Conservation (phyloP, 2,113 vertebrate species). For the Brevimyrus niger region DNA sequence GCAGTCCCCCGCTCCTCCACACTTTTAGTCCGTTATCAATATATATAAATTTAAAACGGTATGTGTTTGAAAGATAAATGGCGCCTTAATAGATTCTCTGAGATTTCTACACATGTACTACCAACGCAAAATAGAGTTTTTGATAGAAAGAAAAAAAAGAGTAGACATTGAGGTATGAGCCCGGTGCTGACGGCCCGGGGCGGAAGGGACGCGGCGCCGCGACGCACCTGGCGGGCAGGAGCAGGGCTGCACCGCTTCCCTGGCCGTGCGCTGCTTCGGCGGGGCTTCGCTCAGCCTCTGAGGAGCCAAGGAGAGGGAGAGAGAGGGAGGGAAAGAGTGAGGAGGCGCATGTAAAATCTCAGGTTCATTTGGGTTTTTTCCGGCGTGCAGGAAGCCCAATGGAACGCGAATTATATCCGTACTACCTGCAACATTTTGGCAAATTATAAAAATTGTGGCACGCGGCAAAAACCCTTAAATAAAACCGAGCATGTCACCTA, state of each 20-base stretch:
- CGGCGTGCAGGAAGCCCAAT: background rate
- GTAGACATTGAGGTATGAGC: background rate
- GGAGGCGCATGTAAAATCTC: background rate
- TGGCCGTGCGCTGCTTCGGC: conserved; percentile 63
- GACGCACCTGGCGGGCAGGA: conserved; percentile 80
- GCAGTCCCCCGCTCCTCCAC: background rate
- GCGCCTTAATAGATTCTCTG: background rate
- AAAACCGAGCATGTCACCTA: background rate
- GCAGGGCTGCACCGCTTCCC: conserved; percentile 74
- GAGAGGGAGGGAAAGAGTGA: conserved; percentile 4
- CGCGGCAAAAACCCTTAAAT: background rate
- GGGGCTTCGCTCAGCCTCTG: conserved; percentile 73
- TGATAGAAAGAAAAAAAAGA: background rate
- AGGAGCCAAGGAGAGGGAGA: conserved; percentile 18
- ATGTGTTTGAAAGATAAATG: background rate
- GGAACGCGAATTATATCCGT: background rate
- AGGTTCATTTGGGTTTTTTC: background rate
- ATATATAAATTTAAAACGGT: background rate
- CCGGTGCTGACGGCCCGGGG: background rate
- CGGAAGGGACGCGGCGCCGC: background rate
- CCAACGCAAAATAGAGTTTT: background rate
- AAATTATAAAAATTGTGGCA: background rate
- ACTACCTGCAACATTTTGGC: background rate
- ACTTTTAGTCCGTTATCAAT: too few relatives aligned
- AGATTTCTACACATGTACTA: background rate